Evolutionary conservation across 2,888 invertebrate genomes (phyloP).

Genomic region (Dryadula phaetusa): DNA sequence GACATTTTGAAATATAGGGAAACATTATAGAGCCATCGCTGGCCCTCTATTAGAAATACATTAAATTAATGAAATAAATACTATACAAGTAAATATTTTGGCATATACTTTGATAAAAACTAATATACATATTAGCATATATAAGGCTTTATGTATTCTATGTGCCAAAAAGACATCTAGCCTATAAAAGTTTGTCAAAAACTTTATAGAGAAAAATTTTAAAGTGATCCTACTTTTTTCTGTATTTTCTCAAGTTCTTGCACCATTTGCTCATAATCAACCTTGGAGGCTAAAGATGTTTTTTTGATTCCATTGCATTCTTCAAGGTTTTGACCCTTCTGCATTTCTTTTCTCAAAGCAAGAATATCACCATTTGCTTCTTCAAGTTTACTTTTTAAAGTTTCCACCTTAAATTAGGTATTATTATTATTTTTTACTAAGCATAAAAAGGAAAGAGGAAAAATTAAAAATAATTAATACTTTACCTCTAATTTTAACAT

Average conservation of each 20-base stretch:
- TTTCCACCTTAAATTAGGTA: constrained; percentile 82
- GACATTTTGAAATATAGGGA: too few species aligned
- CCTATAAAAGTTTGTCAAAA: too few species aligned
- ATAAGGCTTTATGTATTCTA: too few species aligned
- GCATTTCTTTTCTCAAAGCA: constrained; percentile 82
- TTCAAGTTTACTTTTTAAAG: constrained; percentile 87
- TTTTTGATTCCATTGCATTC: constrained; percentile 52
- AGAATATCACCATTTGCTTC: constrained; percentile 89
- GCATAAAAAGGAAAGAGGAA: background rate
- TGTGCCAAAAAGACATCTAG: too few species aligned
- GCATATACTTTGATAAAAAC: too few species aligned
- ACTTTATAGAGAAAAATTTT: background rate
- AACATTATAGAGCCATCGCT: too few species aligned
- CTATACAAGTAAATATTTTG: too few species aligned
- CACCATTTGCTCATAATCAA: constrained; percentile 87
- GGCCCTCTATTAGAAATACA: too few species aligned
- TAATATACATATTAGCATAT: too few species aligned
- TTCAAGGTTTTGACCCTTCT: constrained; percentile 56
- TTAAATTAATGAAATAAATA: too few species aligned
- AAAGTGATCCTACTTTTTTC: constrained; percentile 79
- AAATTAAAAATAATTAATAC: background rate
- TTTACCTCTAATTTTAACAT: constrained; percentile 80
- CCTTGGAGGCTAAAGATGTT: constrained; percentile 51
- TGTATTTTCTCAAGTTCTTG: constrained; percentile 87
- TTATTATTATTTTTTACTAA: background rate